Conservation (phyloP, 30 jellyfish, hydroid and myxozoan species). For the Chironex yamaguchii region DNA sequence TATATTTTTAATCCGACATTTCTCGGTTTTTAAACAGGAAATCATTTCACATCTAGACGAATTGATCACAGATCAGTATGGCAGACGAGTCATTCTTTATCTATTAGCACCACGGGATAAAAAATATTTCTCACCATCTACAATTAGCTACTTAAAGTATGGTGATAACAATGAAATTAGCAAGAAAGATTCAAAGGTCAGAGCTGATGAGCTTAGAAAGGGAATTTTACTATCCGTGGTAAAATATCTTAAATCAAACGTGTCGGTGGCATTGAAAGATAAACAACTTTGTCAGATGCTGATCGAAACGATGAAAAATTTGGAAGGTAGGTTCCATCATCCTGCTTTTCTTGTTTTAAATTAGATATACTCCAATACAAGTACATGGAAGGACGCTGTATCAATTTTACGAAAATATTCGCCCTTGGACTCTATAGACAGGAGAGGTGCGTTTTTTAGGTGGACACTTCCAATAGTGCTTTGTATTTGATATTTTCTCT, state of each 20-base stretch:
- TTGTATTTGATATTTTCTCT: too few relatives aligned
- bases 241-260: slow-evolving; percentile 14
- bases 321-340: too few relatives aligned
- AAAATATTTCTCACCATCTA: slow-evolving; percentile 73
- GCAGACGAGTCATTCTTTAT: slow-evolving; percentile 89
- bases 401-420: too few relatives aligned
- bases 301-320: slow-evolving; percentile 85
- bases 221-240: slow-evolving; percentile 70
- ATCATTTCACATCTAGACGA: slow-evolving; percentile 63
- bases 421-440: too few relatives aligned
- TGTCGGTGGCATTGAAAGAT: slow-evolving; percentile 58
- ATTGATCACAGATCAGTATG: slow-evolving; percentile 78
- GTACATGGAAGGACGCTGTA: too few relatives aligned
- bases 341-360: too few relatives aligned
- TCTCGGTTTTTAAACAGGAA: slow-evolving; percentile 54
- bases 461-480: too few relatives aligned
- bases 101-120: slow-evolving; percentile 73
- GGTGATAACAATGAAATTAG: slow-evolving; percentile 85
- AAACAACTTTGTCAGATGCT: slow-evolving; percentile 83
- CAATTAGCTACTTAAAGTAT: slow-evolving; percentile 30
- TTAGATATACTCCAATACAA: too few relatives aligned
- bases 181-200: slow-evolving; percentile 66
- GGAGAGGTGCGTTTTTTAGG: too few relatives aligned
- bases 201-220: slow-evolving; percentile 75
- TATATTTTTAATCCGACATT: not conserved